phyloP scores from a whole-genome alignment of 2,888 invertebrate genomes.

The Nemotelus nigrinus region DNA sequence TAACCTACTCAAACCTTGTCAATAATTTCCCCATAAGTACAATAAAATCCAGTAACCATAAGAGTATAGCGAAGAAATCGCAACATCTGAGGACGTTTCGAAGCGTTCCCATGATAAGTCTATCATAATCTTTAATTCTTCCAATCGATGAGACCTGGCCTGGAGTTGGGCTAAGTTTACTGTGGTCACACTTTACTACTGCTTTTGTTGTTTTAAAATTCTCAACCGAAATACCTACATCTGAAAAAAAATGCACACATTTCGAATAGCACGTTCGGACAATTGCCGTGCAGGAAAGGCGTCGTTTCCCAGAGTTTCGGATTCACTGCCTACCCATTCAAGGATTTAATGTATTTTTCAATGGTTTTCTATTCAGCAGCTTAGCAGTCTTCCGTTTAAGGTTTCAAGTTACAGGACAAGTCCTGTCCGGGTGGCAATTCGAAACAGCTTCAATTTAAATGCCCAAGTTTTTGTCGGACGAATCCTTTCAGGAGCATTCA shows the following conservation, averaged over 20 bases:
- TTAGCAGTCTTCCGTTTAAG: background rate
- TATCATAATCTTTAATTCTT: conserved; percentile 16
- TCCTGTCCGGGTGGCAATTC: background rate
- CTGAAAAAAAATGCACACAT: background rate
- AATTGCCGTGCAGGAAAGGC: background rate
- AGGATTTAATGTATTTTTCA: conserved; percentile 11
- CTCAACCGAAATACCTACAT: too few species aligned
- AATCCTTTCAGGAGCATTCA: conserved; percentile 11
- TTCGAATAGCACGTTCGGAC: background rate
- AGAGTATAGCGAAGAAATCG: conserved; percentile 2
- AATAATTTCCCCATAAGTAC: conserved; percentile 37
- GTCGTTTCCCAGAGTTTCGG: background rate
- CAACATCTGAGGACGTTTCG: background rate
- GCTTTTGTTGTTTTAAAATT: too few species aligned
- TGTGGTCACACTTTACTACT: too few species aligned
- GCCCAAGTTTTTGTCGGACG: background rate
- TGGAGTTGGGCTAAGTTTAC: too few species aligned
- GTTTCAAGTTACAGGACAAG: conserved; percentile 6
- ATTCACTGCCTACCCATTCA: background rate
- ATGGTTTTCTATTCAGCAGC: background rate
- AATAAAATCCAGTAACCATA: conserved; percentile 29
- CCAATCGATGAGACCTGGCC: too few species aligned
- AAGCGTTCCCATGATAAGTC: conserved; percentile 11
- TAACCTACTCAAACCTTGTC: conserved; percentile 32
- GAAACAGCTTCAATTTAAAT: conserved; percentile 25